phyloP scores from a whole-genome alignment of 2,888 invertebrate genomes.

The Busseola fusca region DNA sequence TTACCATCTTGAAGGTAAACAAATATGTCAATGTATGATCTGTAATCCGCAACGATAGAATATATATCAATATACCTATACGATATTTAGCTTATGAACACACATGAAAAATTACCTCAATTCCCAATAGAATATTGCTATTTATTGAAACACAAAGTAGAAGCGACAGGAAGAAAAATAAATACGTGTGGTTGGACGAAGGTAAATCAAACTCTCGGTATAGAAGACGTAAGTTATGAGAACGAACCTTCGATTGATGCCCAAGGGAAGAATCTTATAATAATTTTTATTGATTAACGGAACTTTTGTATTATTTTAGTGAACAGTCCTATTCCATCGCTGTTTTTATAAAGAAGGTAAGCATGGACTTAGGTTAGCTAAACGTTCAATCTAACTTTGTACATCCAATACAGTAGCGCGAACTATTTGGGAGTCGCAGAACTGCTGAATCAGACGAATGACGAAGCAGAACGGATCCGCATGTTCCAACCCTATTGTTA shows the following conservation, averaged over 20 bases:
- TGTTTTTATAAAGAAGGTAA: constrained; percentile 10
- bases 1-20: constrained; percentile 41
- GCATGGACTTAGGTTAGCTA: constrained; percentile 28
- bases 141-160: constrained; percentile 53
- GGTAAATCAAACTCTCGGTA: constrained; percentile 47
- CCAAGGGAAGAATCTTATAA: constrained; percentile 34
- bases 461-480: too few relatives aligned
- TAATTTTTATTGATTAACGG: constrained; percentile 35
- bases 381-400: constrained; percentile 54
- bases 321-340: background rate
- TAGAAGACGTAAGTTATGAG: constrained; percentile 4
- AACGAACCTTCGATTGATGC: constrained; percentile 26
- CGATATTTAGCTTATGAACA: constrained; percentile 45
- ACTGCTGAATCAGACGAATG: too few relatives aligned
- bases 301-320: constrained; percentile 25
- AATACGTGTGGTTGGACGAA: constrained; percentile 22
- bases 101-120: constrained; percentile 34
- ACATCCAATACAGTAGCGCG: constrained; percentile 25
- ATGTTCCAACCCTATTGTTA: too few relatives aligned
- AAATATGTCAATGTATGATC: constrained; percentile 46
- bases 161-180: constrained; percentile 45
- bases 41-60: constrained; percentile 19
- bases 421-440: constrained; percentile 44
- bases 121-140: constrained; percentile 43
- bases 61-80: constrained; percentile 47